Evolutionary conservation across 2,888 invertebrate genomes (phyloP), one percentile per base, ranked within the genome.

Genomic region (Meta bourneti): DNA sequence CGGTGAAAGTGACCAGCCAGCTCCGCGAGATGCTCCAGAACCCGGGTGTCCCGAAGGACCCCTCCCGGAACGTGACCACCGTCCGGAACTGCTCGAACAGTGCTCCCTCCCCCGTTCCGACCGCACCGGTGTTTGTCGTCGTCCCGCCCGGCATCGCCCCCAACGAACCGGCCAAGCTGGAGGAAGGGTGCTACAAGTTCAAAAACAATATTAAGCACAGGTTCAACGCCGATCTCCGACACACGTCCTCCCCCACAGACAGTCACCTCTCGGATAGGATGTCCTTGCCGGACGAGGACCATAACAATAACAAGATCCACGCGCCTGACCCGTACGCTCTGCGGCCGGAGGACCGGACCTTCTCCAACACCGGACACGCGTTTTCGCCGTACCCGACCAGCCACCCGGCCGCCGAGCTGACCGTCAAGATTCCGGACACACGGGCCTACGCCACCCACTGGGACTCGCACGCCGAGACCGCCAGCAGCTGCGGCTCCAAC

Each of bases 161-260:
- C 1, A 71, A 82, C 8, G 7, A 69, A 6, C 51, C 52, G 9
- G n/a, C 78, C 0, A 92, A 92, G n/a, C 20, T 49, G 6, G 93
- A 94, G 93, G 93, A 93, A 71, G 91, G 93, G 49, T 93, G 88
- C 52, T 98, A 98, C 95, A 98, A 98, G 95, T 98, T 98, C 95
- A 99, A 99, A 95, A 98, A 97, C 94, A 97, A 97, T 94, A 98
- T 99, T 93, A 98, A 98, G 94, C 97, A 98, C 94, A 96, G 98
- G 91, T 98, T 98, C 93, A 95, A 95, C 79, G 95, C 95, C 77
- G 95, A 95, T 89, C 93, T 94, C 81, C 89, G 93, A 75, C 90
- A 93, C 16, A 82, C 84, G 34, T 86, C 85, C 1, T 91, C 93
- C 1, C 87, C 93, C 9, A 92, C 91, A 0, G 89, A 89, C 54